phyloP scores from a whole-genome alignment of 2,797 vertebrate genomes.

The Glossophaga mutica region DNA sequence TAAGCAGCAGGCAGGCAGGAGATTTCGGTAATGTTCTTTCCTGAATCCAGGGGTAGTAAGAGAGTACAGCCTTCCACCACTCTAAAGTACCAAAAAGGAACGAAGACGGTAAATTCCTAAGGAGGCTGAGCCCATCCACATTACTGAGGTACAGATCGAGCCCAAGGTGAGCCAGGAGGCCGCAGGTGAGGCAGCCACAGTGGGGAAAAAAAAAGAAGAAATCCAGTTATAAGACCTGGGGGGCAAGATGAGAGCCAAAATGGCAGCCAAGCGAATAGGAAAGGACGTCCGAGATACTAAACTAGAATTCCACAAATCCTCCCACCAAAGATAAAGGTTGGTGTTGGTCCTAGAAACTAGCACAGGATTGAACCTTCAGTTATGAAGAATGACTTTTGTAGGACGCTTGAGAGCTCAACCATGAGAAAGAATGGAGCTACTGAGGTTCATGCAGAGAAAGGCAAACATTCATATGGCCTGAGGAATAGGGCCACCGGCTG shows the following conservation, averaged over 20 bases:
- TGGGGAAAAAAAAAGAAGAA: background rate
- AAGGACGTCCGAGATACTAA: background rate
- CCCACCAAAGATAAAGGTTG: background rate
- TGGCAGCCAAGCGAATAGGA: background rate
- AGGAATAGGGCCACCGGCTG: background rate
- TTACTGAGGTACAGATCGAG: background rate
- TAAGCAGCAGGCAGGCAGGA: background rate
- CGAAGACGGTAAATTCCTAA: background rate
- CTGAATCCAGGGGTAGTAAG: background rate
- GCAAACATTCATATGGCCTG: background rate
- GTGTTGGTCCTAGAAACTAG: background rate
- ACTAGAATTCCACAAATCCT: background rate
- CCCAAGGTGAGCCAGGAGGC: background rate
- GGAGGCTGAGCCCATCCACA: background rate
- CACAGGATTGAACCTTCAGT: background rate
- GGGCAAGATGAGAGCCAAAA: background rate
- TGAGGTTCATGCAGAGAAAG: background rate
- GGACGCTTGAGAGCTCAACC: background rate
- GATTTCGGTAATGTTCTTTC: background rate
- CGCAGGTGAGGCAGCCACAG: background rate
- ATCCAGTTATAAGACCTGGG: background rate
- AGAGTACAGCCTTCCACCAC: background rate
- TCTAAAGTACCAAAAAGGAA: background rate
- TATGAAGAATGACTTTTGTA: background rate
- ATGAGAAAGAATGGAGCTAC: background rate